Base-by-base conservation (phyloP, 2,888 invertebrate species). In the Pristionchus exspectatus region DNA sequence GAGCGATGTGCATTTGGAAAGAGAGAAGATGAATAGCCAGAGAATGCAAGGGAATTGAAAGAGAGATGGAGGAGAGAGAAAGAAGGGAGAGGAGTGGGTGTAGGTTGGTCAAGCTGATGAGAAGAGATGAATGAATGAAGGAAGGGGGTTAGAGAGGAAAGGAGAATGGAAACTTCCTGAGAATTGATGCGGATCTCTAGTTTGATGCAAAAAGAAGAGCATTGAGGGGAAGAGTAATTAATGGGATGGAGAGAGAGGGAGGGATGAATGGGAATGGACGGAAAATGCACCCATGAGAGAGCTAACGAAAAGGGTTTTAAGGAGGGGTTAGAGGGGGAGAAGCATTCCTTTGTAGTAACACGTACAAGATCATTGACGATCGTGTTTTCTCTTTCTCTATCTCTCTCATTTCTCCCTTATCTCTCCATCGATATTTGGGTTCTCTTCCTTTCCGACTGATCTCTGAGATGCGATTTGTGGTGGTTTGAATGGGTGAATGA, bases 1-100 rank as follows among this genome's bases (percentile, higher is more conserved):
- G 27, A 18, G 54, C 83, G 38, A 77, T 77, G 77, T 77, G 77
- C 77, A 77, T 44, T 54, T 59, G 84, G 59, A 84, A 84, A 33
- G 56, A 44, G 59, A 50, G 30, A 30, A 84, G 44, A 84, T 50
- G 84, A 54, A 84, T 30, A 33, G 84, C 33, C 24, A 27, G 84
- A 84, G 56, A 24, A 54, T 54, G 50, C 81, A 27, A 72, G 14
- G 33, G 69, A 72, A 72, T 27, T 14, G 30, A 72, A 50, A 21
- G 63, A 63, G n/a, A 63, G 54, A 54, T 27, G 38, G 30, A 30
- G 44, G 21, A 44, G 77, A 77, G 69, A n/a, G 38, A 69, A 7
- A 33, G 38, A 7, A 33, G 38, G 74, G 74, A 38, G 77, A 77
- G 30, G 44, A 44, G 77, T 72, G 69, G 27, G 69, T 72, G 69